A percentile compares a stretch with the other conserved stretches of the same genome.
Evolutionary conservation across 1,140 invertebrate genomes (phyloP).

Genomic region (Bathynomus jamesi): DNA sequence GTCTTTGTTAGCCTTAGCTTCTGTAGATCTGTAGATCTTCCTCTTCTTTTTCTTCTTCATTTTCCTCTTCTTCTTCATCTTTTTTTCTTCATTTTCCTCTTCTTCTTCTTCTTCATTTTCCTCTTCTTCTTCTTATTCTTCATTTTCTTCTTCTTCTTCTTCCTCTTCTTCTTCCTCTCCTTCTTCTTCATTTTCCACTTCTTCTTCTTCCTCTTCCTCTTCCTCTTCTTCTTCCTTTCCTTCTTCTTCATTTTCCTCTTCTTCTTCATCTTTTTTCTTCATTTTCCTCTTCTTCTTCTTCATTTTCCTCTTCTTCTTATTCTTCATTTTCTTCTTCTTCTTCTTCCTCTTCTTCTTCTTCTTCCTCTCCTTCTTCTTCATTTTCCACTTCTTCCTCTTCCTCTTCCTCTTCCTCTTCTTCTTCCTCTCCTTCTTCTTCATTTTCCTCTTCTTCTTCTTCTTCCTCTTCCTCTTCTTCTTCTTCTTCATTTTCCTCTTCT

Average conservation of each 20-base stretch:
- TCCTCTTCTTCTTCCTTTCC: not conserved
- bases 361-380: not conserved
- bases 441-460: not conserved
- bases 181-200: not conserved
- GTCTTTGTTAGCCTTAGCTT: no score
- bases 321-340: not conserved
- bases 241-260: not conserved
- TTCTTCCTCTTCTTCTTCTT: not conserved
- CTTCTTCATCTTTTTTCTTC: not conserved
- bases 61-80: not conserved
- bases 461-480: not conserved
- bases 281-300: not conserved
- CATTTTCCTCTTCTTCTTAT: not conserved
- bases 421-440: not conserved
- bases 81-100: not conserved
- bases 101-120: not conserved
- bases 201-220: not conserved
- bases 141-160: not conserved
- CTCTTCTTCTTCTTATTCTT: not conserved
- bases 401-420: not conserved
- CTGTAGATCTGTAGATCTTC: no score
- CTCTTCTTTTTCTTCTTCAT: no score
- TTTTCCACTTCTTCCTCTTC: not conserved
- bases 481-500: not conserved
- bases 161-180: not conserved